Conservation (phyloP, 2,797 vertebrate species). For the Pogoniulus pusillus region DNA sequence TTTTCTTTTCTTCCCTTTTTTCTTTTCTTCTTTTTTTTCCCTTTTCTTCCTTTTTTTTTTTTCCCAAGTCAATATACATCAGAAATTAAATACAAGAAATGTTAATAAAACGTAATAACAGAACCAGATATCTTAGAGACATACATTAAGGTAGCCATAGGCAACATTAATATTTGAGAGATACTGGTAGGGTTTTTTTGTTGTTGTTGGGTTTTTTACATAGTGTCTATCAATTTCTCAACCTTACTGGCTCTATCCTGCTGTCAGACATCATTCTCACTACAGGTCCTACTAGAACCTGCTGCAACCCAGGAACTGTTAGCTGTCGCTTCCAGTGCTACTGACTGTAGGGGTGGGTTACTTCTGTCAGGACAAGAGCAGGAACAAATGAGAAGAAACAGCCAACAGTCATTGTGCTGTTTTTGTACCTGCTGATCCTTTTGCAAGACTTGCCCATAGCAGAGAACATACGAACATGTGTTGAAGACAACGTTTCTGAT, state of each 20-base stretch:
- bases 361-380: background rate
- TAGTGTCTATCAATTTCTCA: background rate
- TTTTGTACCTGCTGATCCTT: background rate
- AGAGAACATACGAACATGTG: rapidly evolving
- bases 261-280: background rate
- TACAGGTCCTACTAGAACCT: background rate
- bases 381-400: background rate
- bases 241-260: background rate
- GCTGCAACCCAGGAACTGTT: background rate
- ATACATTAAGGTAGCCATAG: background rate
- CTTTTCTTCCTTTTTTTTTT: background rate
- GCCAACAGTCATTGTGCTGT: background rate
- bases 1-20: background rate
- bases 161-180: background rate
- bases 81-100: background rate
- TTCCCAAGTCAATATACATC: background rate
- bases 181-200: background rate
- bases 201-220: background rate
- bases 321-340: background rate
- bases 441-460: background rate
- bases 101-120: background rate
- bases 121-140: rapidly evolving
- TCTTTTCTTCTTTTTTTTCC: background rate
- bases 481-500: background rate
- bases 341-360: background rate